Evolutionary conservation across 1,140 invertebrate genomes (phyloP).

Genomic region (Lucilia sericata): DNA sequence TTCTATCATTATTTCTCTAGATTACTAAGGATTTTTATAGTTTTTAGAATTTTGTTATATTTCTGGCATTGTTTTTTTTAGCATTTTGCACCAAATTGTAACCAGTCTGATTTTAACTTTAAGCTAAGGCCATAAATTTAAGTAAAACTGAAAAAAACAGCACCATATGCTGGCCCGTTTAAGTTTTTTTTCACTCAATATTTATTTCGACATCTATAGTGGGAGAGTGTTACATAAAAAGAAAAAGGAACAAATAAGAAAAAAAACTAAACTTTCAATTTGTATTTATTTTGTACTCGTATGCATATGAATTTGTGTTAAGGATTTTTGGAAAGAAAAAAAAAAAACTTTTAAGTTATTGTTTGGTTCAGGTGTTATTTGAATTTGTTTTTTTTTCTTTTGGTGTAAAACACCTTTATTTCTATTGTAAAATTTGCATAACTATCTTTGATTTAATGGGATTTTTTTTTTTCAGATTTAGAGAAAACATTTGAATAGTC

Average conservation of each 20-base stretch:
- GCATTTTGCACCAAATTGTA: background rate
- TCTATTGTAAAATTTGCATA: constrained; percentile 37
- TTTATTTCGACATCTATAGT: constrained; percentile 17
- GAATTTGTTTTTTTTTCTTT: constrained; percentile 17
- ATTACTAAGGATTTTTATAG: background rate
- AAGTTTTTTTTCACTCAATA: background rate
- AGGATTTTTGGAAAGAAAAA: background rate
- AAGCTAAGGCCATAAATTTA: constrained; percentile 2
- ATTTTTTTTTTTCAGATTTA: background rate
- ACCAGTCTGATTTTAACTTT: background rate
- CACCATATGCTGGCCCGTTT: background rate
- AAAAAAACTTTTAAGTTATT: background rate
- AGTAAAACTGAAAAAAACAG: background rate
- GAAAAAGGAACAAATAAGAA: background rate
- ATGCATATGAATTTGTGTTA: constrained; percentile 22
- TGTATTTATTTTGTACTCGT: background rate
- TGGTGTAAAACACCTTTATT: constrained; percentile 32
- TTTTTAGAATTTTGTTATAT: background rate
- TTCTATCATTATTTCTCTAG: background rate
- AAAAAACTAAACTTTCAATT: constrained; percentile 37
- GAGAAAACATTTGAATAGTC: background rate
- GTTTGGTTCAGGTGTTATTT: constrained; percentile 33
- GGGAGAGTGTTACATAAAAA: constrained; percentile 40
- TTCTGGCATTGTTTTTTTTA: background rate
- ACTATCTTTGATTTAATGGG: constrained; percentile 23